phyloP scores from a whole-genome alignment of 1,140 invertebrate species.

The Lepidurus apus region DNA sequence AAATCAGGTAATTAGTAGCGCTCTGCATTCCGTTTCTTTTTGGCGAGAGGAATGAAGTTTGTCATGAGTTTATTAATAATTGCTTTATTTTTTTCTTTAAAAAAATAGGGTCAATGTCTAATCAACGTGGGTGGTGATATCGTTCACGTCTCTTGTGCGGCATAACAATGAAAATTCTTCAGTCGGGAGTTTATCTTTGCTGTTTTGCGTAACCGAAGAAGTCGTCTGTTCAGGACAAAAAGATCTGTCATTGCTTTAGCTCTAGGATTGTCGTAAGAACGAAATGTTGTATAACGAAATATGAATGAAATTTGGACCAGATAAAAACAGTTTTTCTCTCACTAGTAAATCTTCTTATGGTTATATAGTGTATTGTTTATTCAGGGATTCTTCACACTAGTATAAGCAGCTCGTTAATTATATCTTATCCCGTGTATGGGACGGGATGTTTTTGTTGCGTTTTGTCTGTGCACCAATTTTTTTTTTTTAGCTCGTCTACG shows the following conservation, averaged over 20 bases:
- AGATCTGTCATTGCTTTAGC: constrained; percentile 10
- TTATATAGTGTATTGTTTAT: no score
- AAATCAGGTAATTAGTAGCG: constrained; percentile 69
- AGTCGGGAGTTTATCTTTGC: not conserved
- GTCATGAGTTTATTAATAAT: not conserved
- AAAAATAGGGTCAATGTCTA: constrained; percentile 77
- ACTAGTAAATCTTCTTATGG: no score
- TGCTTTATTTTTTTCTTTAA: not conserved
- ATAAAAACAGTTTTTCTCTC: no score
- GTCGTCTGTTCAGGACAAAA: constrained; percentile 9
- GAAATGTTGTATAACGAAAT: no score
- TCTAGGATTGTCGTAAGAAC: no score
- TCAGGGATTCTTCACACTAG: no score
- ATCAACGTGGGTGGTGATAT: constrained; percentile 92
- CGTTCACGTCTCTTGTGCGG: constrained; percentile 62
- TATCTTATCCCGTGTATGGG: no score
- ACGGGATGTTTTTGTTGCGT: no score
- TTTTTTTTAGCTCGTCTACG: not conserved
- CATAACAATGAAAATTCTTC: constrained; percentile 23
- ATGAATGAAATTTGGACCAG: no score
- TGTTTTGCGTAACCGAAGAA: not conserved
- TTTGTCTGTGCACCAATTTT: no score
- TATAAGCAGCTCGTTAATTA: no score
- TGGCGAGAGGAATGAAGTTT: not conserved
- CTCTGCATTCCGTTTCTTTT: not conserved